These are phyloP conservation scores for Apotomis turbidana DNA, from an alignment of 2,888 invertebrate species.

Conservation along the genomic window DNA sequence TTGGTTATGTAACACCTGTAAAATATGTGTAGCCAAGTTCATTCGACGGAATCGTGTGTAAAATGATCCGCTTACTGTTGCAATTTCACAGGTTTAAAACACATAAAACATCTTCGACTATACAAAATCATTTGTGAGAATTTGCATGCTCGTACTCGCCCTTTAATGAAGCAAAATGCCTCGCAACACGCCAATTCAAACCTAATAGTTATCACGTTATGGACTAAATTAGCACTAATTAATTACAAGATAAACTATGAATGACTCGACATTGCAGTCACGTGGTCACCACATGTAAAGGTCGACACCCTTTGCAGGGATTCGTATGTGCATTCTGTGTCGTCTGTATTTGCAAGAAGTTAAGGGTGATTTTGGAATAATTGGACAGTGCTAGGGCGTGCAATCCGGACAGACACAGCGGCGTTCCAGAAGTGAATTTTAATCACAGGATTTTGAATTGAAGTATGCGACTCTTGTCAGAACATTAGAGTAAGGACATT, in stretches of 20 bases:
- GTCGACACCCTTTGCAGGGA: slow-evolving; percentile 60
- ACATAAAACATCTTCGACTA: slow-evolving; percentile 6
- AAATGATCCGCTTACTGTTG: not conserved
- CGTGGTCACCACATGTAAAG: slow-evolving; percentile 61
- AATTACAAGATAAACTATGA: slow-evolving; percentile 39
- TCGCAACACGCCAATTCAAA: slow-evolving; percentile 1
- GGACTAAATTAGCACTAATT: slow-evolving; percentile 8
- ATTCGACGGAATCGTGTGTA: too few relatives aligned
- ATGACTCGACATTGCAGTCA: slow-evolving; percentile 48
- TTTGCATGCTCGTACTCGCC: slow-evolving; percentile 27
- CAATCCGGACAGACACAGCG: slow-evolving; percentile 42
- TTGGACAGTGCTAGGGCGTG: slow-evolving; percentile 24
- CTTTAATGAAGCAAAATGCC: slow-evolving; percentile 17
- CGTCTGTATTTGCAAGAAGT: slow-evolving; percentile 13
- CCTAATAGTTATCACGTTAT: not conserved
- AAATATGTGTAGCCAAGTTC: too few relatives aligned
- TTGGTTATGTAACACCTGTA: too few relatives aligned
- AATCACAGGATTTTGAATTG: slow-evolving; percentile 42
- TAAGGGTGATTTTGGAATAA: slow-evolving; percentile 25
- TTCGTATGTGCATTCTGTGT: slow-evolving; percentile 29
- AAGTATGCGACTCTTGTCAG: slow-evolving; percentile 16
- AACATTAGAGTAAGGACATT: slow-evolving; percentile 1
- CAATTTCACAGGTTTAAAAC: slow-evolving; percentile 15
- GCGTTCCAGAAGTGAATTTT: slow-evolving; percentile 51
- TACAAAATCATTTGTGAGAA: slow-evolving; percentile 19